phyloP scores from a whole-genome alignment of 2,888 invertebrate species.

The Heliconius erato region DNA sequence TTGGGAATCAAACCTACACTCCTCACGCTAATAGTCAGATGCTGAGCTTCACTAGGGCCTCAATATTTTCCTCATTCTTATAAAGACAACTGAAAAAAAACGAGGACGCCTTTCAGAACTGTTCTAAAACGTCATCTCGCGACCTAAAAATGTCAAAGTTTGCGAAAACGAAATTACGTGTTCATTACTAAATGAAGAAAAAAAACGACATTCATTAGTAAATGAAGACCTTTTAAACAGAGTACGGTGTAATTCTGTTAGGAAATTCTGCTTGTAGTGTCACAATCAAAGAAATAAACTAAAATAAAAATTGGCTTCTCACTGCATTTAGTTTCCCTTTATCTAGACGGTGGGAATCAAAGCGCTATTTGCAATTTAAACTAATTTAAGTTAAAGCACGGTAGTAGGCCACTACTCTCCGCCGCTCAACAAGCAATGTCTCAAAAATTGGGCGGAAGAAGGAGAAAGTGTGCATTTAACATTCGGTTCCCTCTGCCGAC shows the following conservation, averaged over 20 bases:
- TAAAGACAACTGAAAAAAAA: background rate
- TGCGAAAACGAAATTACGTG: constrained; percentile 9
- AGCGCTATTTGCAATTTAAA: no score
- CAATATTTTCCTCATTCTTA: background rate
- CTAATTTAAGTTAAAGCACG: no score
- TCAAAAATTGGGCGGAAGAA: background rate
- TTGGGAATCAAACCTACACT: no score
- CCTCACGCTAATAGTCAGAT: background rate
- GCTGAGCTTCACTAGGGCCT: background rate
- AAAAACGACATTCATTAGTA: background rate
- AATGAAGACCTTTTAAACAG: background rate
- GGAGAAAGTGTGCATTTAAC: no score
- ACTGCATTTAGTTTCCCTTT: no score
- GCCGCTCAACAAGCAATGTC: background rate
- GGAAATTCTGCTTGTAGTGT: background rate
- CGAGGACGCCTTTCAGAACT: background rate
- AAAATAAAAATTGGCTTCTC: background rate
- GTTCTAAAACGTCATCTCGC: background rate
- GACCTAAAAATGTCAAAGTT: constrained; percentile 31
- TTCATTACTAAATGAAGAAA: constrained; percentile 12
- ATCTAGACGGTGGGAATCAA: no score
- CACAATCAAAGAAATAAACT: background rate
- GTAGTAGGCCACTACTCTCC: no score
- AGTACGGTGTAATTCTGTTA: background rate
- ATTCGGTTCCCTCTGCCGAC: no score